These are phyloP conservation scores for Amitus sp. DNA, from an alignment of 2,888 invertebrate species.

Conservation along the genomic window DNA sequence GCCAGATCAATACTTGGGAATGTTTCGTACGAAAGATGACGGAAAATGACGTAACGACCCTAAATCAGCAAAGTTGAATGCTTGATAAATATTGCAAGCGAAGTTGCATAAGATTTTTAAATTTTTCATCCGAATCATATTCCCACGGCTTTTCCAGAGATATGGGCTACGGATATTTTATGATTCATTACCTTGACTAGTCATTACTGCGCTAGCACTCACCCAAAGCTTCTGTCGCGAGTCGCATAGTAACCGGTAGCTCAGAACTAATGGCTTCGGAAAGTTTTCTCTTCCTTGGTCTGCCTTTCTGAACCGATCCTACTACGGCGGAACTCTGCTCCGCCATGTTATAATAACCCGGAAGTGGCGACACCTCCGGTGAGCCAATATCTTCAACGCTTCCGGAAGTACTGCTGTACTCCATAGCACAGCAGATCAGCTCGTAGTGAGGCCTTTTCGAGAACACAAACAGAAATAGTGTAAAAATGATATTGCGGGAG, in stretches of 20 bases:
- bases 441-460: conserved; percentile 74
- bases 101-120: too few species aligned
- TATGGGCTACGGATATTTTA: too few species aligned
- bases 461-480: not conserved
- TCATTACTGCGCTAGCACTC: conserved; percentile 53
- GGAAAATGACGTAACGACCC: too few species aligned
- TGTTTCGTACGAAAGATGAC: too few species aligned
- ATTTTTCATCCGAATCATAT: too few species aligned
- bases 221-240: conserved; percentile 77
- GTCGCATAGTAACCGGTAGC: conserved; percentile 76
- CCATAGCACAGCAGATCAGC: conserved; percentile 67
- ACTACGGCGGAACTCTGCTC: conserved; percentile 63
- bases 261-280: conserved; percentile 69
- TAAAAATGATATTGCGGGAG: too few species aligned
- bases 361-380: conserved; percentile 72
- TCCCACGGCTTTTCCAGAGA: too few species aligned
- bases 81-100: too few species aligned
- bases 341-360: conserved; percentile 71
- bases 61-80: too few species aligned
- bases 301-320: conserved; percentile 74
- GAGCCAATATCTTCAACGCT: conserved; percentile 71
- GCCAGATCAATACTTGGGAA: too few species aligned
- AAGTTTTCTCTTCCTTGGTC: conserved; percentile 83
- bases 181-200: too few species aligned
- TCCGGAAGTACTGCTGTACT: conserved; percentile 72